Base-by-base conservation (phyloP, 2,797 vertebrate genomes). In the Hippocampus kuda region DNA sequence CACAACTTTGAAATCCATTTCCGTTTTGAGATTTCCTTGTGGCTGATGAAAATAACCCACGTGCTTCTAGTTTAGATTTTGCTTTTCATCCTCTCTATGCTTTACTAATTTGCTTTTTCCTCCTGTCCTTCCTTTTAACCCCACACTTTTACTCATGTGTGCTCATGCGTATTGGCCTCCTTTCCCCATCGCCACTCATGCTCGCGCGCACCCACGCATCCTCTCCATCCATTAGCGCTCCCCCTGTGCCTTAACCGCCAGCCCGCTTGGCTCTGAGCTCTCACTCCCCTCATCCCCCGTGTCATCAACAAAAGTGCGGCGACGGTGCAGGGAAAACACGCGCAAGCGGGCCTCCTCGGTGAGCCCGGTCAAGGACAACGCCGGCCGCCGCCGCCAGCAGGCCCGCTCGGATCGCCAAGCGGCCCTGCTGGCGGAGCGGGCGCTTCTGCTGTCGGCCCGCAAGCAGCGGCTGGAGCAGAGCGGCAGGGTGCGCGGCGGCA, bases 41-140 rank as follows among this genome's bases (percentile, higher is more conserved):
- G 81, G 81, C 81, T 75, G 84, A 81, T 70, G 60, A 76, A 44
- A 77, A 70, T 78, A 65, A 81, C 72, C 81, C 78, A 70, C 73
- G 83, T 86, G 85, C 84, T 86, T 83, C 81, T 77, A 85, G 79
- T 81, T 85, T 76, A 80, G 80, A 75, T 62, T 68, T 82, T 68
- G 67, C 85, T 84, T 85, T 67, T 80, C 83, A 85, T 86, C 78
- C 77, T 84, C 34, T 87, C 77, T 85, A 77, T 77, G 83, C 86
- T 89, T 92, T 90, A 95, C 94, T 98, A 96, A 96, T 94, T 85
- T 88, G 90, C 92, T 93, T 84, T 88, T 89, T 89, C 22, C 63
- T 44, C 63, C 42, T 84, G 80, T 88, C 83, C 81, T 89, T 89
- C 82, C 79, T 94, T 94, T 94, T 94, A 93, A 94, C 94, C 92